These are phyloP conservation scores for Lasioglossum pauxillum DNA, from an alignment of 2,888 invertebrate genomes.

Conservation along the genomic window DNA sequence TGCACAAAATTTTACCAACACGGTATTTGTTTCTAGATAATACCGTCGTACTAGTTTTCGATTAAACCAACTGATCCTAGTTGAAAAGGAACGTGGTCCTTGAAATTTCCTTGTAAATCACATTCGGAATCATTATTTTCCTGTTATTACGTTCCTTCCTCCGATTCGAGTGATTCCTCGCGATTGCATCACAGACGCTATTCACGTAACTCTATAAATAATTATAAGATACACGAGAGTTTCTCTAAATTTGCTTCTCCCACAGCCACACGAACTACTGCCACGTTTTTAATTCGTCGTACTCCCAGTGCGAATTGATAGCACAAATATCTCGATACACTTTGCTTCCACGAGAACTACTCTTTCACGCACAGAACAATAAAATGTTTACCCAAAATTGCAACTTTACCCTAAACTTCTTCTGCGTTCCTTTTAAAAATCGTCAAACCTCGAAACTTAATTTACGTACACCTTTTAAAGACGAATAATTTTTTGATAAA, in stretches of 20 bases:
- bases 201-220: conserved; percentile 4
- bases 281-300: neutral
- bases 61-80: neutral
- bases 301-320: neutral
- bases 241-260: neutral
- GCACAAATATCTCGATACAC: neutral
- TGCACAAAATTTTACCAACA: neutral
- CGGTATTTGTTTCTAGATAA: neutral
- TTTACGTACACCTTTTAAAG: neutral
- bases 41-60: neutral
- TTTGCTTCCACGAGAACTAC: neutral
- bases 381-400: neutral
- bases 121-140: neutral
- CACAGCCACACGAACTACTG: neutral
- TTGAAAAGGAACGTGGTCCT: neutral
- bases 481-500: too few species aligned
- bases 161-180: neutral
- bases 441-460: neutral
- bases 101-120: neutral
- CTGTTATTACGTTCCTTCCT: neutral
- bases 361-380: neutral
- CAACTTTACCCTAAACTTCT: neutral
- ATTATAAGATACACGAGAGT: neutral
- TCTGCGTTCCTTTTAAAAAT: too few species aligned
- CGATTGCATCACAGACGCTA: conserved; percentile 5